Base-by-base conservation (phyloP, 2,797 vertebrate genomes). In the Rhinoraja longicauda region DNA sequence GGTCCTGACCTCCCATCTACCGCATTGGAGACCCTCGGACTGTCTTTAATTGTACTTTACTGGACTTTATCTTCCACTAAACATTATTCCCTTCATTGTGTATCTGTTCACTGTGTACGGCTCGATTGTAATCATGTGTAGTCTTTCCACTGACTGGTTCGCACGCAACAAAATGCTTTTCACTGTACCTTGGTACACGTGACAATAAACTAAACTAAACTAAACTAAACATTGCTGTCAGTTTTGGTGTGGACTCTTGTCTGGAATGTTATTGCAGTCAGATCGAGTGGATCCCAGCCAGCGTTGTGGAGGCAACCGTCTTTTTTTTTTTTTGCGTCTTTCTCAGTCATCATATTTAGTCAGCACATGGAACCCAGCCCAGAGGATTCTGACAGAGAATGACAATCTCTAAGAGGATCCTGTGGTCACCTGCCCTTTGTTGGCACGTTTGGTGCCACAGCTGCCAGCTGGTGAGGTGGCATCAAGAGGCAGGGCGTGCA, bases 381-480 rank as follows among this genome's bases (percentile, higher is more conserved):
- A 32, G n/a, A 67, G 84, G 59, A 7, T 64, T 67, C 59, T 19
- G 59, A 67, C 62, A 67, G 62, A 67, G 84, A n/a, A 67, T 62
- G 62, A 36, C 7, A 62, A 21, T 21, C n/a, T 88, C 84, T 32
- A 88, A 67, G 62, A 21, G n/a, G 7, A 88, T n/a, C 59, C 59
- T 32, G 36, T 32, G 32, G 17, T 62, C 84, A 88, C 84, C 84
- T 88, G 84, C 17, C n/a, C 59, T 88, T 67, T 88, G 84, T 88
- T 88, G 84, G 84, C 84, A 88, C 59, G n/a, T 32, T 19, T 36
- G 62, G 84, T 36, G 59, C 84, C 21, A 88, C 84, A 88, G 84
- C 84, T 88, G 84, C 59, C 84, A 88, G 84, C 59, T 88, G 84
- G n/a, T 67, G 62, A 88, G n/a, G 59, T 67, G 84, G 59, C 59